A percentile compares a stretch with the other conserved stretches of the same genome.
Evolutionary conservation across 2,113 vertebrate genomes (phyloP).

Genomic region (Urocolius indicus): DNA sequence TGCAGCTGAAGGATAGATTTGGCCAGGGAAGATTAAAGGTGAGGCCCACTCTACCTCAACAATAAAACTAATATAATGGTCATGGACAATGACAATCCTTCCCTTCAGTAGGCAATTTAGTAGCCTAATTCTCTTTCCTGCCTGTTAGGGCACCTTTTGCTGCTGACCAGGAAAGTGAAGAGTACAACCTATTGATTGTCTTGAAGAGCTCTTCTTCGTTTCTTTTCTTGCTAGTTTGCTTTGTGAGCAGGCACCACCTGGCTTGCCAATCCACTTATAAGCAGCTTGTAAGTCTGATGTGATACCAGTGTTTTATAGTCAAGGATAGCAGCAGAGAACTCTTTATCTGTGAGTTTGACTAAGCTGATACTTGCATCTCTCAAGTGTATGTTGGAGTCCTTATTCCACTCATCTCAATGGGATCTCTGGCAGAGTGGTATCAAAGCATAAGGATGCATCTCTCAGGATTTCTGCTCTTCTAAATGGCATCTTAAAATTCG

Average conservation of each 20-base stretch:
- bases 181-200: not conserved
- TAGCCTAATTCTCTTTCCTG: not conserved
- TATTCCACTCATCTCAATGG: not conserved
- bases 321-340: not conserved
- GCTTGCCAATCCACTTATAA: not conserved
- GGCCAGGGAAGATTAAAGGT: not conserved
- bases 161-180: not conserved
- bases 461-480: constrained; percentile 1
- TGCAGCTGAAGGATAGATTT: not conserved
- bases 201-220: not conserved
- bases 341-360: not conserved
- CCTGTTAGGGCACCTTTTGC: not conserved
- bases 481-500: constrained; percentile 16
- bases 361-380: not conserved
- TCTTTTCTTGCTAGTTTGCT: not conserved
- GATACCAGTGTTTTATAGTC: not conserved
- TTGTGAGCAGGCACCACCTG: not conserved
- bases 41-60: not conserved
- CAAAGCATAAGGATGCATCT: not conserved
- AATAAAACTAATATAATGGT: not conserved
- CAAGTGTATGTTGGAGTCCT: not conserved
- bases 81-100: not conserved
- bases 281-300: not conserved
- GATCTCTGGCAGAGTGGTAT: not conserved
- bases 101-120: not conserved